Evolutionary conservation across 2,888 invertebrate genomes (phyloP).

Genomic region (Parelbella ahira): DNA sequence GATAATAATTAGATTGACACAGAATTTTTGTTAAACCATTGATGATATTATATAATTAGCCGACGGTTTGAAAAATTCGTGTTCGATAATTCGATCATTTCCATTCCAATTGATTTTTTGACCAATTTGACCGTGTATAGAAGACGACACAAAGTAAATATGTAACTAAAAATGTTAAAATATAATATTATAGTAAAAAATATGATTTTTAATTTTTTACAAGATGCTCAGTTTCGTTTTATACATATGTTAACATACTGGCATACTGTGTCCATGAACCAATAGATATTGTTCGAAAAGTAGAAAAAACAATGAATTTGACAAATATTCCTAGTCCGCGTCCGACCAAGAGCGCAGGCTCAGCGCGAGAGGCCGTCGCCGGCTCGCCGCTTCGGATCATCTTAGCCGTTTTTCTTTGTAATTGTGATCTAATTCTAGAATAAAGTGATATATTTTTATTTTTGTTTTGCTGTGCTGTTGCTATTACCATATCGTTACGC

Average conservation of each 20-base stretch:
- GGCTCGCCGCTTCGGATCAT: slow-evolving; percentile 24
- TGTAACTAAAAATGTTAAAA: too few relatives aligned
- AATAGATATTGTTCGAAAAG: too few relatives aligned
- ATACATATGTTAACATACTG: not conserved
- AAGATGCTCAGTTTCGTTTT: too few relatives aligned
- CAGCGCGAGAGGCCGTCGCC: slow-evolving; percentile 15
- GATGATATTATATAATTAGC: slow-evolving; percentile 1
- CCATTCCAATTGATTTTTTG: too few relatives aligned
- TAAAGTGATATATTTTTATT: slow-evolving; percentile 71
- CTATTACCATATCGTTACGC: too few relatives aligned
- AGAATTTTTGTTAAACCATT: too few relatives aligned
- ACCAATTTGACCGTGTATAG: too few relatives aligned
- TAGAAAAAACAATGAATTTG: not conserved
- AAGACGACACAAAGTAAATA: not conserved
- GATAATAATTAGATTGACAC: slow-evolving; percentile 5
- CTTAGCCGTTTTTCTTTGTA: slow-evolving; percentile 23
- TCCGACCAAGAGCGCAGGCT: slow-evolving; percentile 1
- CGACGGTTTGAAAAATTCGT: slow-evolving; percentile 5
- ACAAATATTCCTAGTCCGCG: slow-evolving; percentile 6
- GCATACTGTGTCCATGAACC: too few relatives aligned
- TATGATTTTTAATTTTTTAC: too few relatives aligned
- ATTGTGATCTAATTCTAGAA: slow-evolving; percentile 37
- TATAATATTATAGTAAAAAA: too few relatives aligned
- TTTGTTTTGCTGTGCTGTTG: slow-evolving; percentile 19
- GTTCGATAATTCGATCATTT: not conserved